These are phyloP conservation scores for Mormyrus proboscirostris DNA, from an alignment of 2,797 vertebrate species.

Conservation along the genomic window DNA sequence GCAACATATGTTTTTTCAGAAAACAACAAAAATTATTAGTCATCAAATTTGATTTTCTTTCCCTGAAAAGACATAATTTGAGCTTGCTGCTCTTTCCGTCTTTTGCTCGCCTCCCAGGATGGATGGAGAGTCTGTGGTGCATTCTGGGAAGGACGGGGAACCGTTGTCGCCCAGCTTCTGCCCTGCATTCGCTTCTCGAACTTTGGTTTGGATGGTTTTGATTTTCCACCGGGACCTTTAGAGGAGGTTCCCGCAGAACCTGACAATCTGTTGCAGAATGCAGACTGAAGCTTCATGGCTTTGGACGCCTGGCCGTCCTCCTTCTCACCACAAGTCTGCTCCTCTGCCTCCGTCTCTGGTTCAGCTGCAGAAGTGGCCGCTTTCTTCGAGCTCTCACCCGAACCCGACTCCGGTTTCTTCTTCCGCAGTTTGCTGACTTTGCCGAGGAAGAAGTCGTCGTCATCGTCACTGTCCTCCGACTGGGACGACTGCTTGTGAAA, in stretches of 20 bases:
- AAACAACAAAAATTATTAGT: constrained; percentile 24
- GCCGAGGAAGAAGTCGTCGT: constrained; percentile 85
- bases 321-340: constrained; percentile 39
- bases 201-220: constrained; percentile 36
- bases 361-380: neutral
- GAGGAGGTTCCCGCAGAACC: constrained; percentile 30
- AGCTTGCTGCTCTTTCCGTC: constrained; percentile 79
- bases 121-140: constrained; percentile 76
- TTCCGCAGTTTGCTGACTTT: constrained; percentile 82
- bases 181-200: constrained; percentile 46
- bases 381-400: constrained; percentile 29
- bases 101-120: constrained; percentile 93
- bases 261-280: constrained; percentile 76
- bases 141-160: constrained; percentile 34
- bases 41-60: constrained; percentile 90
- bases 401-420: constrained; percentile 47
- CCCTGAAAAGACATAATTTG: constrained; percentile 86
- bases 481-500: constrained; percentile 82
- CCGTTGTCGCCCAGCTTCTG: constrained; percentile 39
- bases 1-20: neutral
- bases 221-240: constrained; percentile 29
- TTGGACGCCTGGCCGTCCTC: constrained; percentile 47
- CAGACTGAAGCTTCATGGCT: constrained; percentile 57
- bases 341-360: neutral
- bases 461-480: constrained; percentile 71